Percentiles rank a stretch among this genome's conserved stretches.
Conservation (phyloP, 2,797 vertebrate species). For the Enteromius trimaculatus region DNA sequence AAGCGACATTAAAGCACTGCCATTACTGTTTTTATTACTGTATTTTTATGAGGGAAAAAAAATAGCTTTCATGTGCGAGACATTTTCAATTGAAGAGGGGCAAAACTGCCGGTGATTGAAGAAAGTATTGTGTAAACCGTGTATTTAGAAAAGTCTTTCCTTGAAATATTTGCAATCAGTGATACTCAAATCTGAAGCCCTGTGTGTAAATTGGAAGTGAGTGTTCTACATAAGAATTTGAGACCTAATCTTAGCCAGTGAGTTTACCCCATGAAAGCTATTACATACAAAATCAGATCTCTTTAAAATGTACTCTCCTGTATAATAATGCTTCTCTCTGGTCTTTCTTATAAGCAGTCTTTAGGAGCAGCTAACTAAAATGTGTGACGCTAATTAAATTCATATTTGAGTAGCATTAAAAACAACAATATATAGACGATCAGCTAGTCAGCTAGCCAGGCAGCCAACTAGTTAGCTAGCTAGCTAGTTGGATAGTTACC, state of each 20-base stretch:
- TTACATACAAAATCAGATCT: neutral
- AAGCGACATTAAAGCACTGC: conserved; percentile 24
- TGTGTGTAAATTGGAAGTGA: neutral
- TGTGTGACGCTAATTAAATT: neutral
- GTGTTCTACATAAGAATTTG: neutral
- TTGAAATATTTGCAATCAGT: conserved; percentile 17
- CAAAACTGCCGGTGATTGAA: conserved; percentile 16
- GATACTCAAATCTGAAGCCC: conserved; percentile 6
- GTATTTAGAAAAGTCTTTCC: conserved; percentile 35
- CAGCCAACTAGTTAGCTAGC: neutral
- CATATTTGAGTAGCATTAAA: neutral
- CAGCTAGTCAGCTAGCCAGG: neutral
- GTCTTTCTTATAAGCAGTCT: neutral
- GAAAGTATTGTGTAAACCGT: conserved; percentile 24
- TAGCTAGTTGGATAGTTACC: too few species aligned
- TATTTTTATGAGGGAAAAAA: conserved; percentile 10
- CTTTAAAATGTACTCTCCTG: neutral
- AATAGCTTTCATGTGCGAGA: conserved; percentile 14
- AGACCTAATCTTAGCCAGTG: neutral
- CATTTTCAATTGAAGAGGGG: conserved; percentile 35
- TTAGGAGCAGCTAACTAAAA: neutral
- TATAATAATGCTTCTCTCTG: neutral
- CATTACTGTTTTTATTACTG: conserved; percentile 46
- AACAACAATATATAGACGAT: neutral
- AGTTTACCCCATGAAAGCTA: neutral